These are phyloP conservation scores for Colossoma macropomum DNA, from an alignment of 2,113 vertebrate species.

Conservation along the genomic window DNA sequence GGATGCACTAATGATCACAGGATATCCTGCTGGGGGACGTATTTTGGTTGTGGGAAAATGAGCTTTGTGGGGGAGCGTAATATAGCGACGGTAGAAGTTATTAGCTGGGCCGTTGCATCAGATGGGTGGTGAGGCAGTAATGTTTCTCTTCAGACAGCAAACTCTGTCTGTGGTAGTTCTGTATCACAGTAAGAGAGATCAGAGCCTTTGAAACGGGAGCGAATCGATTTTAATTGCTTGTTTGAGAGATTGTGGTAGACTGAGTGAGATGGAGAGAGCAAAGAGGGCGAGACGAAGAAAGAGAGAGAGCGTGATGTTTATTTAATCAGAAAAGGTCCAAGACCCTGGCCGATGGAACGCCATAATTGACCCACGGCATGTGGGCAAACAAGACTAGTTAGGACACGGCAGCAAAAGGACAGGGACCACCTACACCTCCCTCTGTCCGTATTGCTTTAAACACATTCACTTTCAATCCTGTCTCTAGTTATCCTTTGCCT, in stretches of 20 bases:
- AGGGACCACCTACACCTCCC: slow-evolving; percentile 21
- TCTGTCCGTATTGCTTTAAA: slow-evolving; percentile 4
- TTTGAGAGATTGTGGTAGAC: slow-evolving; percentile 32
- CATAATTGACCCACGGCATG: slow-evolving; percentile 23
- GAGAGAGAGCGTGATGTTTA: slow-evolving; percentile 14
- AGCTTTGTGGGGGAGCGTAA: neutral
- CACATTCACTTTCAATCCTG: slow-evolving; percentile 20
- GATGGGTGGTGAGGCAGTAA: slow-evolving; percentile 16
- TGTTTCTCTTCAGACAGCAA: slow-evolving; percentile 1
- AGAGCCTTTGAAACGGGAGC: slow-evolving; percentile 30
- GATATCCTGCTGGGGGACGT: neutral
- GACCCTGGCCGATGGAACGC: slow-evolving; percentile 1
- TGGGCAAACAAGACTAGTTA: slow-evolving; percentile 15
- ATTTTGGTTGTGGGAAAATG: slow-evolving; percentile 28
- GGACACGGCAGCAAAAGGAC: neutral
- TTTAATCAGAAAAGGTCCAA: slow-evolving; percentile 20
- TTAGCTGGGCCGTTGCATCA: slow-evolving; percentile 15
- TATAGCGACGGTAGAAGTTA: neutral
- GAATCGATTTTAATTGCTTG: slow-evolving; percentile 51
- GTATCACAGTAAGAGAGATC: slow-evolving; percentile 39
- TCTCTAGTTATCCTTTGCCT: slow-evolving; percentile 4
- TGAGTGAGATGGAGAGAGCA: slow-evolving; percentile 17
- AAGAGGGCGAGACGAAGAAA: slow-evolving; percentile 36
- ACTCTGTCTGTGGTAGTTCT: slow-evolving; percentile 14
- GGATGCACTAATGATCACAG: slow-evolving; percentile 9